phyloP scores from a whole-genome alignment of 2,797 vertebrate species.

The Chromobotia macracanthus region DNA sequence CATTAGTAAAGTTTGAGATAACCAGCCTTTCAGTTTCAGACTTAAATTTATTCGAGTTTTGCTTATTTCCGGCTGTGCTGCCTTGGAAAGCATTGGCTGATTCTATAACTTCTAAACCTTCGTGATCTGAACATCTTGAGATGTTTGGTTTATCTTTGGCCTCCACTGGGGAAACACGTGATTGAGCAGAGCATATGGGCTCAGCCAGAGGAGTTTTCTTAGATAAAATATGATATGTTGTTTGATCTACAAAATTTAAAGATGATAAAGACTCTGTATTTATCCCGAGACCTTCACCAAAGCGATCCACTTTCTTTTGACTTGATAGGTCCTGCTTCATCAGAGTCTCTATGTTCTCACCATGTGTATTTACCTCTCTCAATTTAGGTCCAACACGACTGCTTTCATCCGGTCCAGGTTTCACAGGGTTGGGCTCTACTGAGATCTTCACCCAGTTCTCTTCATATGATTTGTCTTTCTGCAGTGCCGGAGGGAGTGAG shows the following conservation, averaged over 20 bases:
- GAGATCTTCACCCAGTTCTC: slow-evolving; percentile 51
- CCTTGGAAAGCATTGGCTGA: neutral
- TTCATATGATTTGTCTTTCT: slow-evolving; percentile 46
- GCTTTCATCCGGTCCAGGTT: slow-evolving; percentile 12
- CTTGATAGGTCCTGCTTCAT: slow-evolving; percentile 9
- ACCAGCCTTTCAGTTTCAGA: neutral
- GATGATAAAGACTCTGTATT: neutral
- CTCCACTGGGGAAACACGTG: neutral
- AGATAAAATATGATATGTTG: neutral
- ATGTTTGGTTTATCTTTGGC: neutral
- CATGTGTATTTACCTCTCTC: slow-evolving; percentile 27
- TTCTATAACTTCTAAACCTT: neutral
- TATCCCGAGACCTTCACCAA: neutral
- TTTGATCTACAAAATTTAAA: slow-evolving; percentile 11
- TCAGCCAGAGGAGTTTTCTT: neutral
- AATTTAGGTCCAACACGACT: neutral
- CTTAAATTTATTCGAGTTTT: neutral
- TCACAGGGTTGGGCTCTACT: slow-evolving; percentile 7
- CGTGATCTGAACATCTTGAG: neutral
- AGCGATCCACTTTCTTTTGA: neutral
- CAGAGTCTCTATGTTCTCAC: slow-evolving; percentile 9
- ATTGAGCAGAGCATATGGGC: neutral
- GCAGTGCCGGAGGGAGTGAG: slow-evolving; percentile 42
- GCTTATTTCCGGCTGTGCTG: slow-evolving; percentile 3
- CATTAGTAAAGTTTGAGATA: slow-evolving; percentile 10